Evolutionary conservation across 2,888 invertebrate genomes (phyloP).

Genomic region (Leptarthrus brevirostris): DNA sequence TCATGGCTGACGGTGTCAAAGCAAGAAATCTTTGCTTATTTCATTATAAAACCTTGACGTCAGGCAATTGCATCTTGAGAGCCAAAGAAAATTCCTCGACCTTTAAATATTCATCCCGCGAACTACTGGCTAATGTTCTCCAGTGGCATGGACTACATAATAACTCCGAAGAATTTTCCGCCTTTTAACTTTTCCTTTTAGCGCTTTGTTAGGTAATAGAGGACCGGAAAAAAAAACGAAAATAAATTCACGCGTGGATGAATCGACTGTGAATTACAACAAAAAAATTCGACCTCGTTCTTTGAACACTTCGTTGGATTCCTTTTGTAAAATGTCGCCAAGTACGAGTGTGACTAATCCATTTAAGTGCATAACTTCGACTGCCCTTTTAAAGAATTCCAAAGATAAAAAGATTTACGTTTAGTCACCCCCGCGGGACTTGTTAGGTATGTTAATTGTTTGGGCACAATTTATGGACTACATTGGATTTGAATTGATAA

Average conservation of each 20-base stretch:
- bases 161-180: neutral
- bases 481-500: too few species aligned
- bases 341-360: slow-evolving; percentile 33
- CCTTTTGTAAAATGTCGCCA: slow-evolving; percentile 3
- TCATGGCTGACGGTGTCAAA: slow-evolving; percentile 7
- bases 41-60: too few species aligned
- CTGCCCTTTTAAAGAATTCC: slow-evolving; percentile 37
- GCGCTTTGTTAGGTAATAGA: neutral
- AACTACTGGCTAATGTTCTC: neutral
- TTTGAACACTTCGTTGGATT: slow-evolving; percentile 17
- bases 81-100: too few species aligned
- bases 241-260: slow-evolving; percentile 23
- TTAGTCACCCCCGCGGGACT: slow-evolving; percentile 20
- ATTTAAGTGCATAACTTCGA: slow-evolving; percentile 24
- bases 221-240: slow-evolving; percentile 21
- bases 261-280: slow-evolving; percentile 1
- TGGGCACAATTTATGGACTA: slow-evolving; percentile 17
- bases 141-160: neutral
- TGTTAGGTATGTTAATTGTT: slow-evolving; percentile 40
- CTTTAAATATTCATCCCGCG: neutral
- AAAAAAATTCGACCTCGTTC: slow-evolving; percentile 7
- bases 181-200: neutral
- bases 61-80: too few species aligned
- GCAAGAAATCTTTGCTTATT: too few species aligned
- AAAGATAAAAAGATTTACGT: slow-evolving; percentile 32